Evolutionary conservation across 37 sponge, comb jelly and placozoan species (phyloP).

Genomic region (Beroe ovata): DNA sequence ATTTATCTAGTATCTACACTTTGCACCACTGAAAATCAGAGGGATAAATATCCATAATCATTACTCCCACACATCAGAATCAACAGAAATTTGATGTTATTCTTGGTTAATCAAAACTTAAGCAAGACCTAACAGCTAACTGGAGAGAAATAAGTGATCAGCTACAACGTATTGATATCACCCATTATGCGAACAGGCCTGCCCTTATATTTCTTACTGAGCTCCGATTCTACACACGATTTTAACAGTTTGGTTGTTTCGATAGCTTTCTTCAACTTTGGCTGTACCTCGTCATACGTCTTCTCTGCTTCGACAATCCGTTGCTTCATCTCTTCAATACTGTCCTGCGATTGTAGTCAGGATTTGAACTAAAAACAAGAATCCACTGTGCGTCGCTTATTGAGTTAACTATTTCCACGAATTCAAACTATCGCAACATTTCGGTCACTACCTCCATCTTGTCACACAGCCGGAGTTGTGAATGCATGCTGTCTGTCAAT

Average conservation of each 20-base stretch:
- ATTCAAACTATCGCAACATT: background rate
- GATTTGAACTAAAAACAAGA: too few species aligned
- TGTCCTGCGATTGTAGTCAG: slow-evolving; percentile 4
- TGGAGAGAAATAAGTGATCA: too few species aligned
- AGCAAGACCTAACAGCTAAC: too few species aligned
- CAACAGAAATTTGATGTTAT: too few species aligned
- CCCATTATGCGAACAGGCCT: slow-evolving; percentile 49
- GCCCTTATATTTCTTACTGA: slow-evolving; percentile 43
- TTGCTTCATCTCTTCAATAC: slow-evolving; percentile 42
- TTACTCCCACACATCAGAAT: background rate
- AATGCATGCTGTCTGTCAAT: slow-evolving; percentile 25
- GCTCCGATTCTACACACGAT: slow-evolving; percentile 37
- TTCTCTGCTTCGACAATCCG: slow-evolving; percentile 36
- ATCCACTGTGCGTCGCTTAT: too few species aligned
- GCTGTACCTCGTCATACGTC: slow-evolving; percentile 43
- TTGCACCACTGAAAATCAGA: too few species aligned
- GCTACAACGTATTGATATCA: slow-evolving; percentile 50
- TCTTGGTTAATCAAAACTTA: too few species aligned
- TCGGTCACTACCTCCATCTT: slow-evolving; percentile 49
- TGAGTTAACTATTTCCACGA: too few species aligned
- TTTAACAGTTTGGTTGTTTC: slow-evolving; percentile 16
- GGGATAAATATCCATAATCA: background rate
- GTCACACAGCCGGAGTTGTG: slow-evolving; percentile 39
- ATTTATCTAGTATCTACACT: too few species aligned
- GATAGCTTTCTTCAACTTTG: slow-evolving; percentile 37